Base-by-base conservation (phyloP, 2,113 vertebrate genomes). In the Eretmochelys imbricata region DNA sequence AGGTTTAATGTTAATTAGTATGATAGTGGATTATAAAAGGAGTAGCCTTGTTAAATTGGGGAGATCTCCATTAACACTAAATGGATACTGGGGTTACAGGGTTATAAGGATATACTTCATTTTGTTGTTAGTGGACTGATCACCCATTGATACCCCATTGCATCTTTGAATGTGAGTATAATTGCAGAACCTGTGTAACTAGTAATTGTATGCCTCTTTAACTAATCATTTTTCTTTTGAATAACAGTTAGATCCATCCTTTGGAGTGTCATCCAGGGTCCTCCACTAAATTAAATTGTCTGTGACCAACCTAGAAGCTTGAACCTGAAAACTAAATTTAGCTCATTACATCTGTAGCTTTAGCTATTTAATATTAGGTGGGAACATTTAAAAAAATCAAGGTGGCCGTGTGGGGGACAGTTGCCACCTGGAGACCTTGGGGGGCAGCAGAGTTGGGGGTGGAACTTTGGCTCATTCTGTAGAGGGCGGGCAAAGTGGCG, bases 401-500 rank as follows among this genome's bases (percentile, higher is more conserved):
- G 27, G 27, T 14, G 27, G 2, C n/a, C 24, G 50, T n/a, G 17
- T 31, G 57, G 72, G 88, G 57, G n/a, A 57, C 86, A 86, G 35
- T 24, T 50, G 25, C 46, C 20, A 53, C 20, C 81, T 79, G 29
- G 31, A n/a, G 51, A 48, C 5, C 46, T 9, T n/a, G 13, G 3
- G 38, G 10, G 1, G 35, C 22, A 48, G 13, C 80, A 82, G 46
- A 17, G 17, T 6, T 10, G 48, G 57, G 93, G 5, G 4, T 57
- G 17, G 51, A 76, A n/a, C 14, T 50, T 48, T 0, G 0, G 14
- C 0, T 0, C 14, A 2, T 24, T 51, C 48, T 76, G 24, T 38
- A 55, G n/a, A 0, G 1, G 27, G 59, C 29, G 19, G 0, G 0
- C 12, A 85, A 62, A 7, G 38, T 16, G 0, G 16, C 0, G 0